These are phyloP conservation scores for Tonatia bakeri DNA, from an alignment of 2,113 vertebrate species.

Conservation along the genomic window DNA sequence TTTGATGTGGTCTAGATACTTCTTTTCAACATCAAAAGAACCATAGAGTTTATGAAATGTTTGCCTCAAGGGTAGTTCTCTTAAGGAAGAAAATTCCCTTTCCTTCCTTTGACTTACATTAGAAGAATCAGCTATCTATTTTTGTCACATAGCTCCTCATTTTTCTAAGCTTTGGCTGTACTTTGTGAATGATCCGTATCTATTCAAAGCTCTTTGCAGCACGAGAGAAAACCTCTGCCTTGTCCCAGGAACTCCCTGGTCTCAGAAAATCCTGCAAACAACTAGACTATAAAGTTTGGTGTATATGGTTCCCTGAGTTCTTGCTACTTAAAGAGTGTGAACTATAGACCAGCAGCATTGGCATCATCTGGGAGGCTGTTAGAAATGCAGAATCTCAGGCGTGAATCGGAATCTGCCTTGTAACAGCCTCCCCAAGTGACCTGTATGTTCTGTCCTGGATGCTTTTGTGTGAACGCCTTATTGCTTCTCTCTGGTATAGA, in stretches of 20 bases:
- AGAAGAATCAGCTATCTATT: not conserved
- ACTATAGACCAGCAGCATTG: not conserved
- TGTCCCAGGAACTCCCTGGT: not conserved
- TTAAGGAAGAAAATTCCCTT: not conserved
- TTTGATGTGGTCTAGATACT: not conserved
- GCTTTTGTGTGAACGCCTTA: not conserved
- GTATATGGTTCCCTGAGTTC: not conserved
- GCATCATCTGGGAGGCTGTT: not conserved
- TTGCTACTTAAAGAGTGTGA: not conserved
- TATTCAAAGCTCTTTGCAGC: not conserved
- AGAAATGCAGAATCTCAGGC: not conserved
- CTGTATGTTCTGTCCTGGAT: not conserved
- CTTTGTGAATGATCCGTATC: not conserved
- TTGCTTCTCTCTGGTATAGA: not conserved
- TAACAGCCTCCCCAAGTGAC: not conserved
- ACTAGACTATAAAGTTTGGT: not conserved
- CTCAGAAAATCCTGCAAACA: not conserved
- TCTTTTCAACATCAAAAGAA: conserved; percentile 12
- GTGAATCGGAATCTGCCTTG: not conserved
- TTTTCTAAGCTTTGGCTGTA: not conserved
- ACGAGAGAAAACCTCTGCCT: not conserved
- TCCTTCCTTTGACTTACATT: not conserved
- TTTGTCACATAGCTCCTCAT: not conserved
- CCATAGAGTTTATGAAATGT: not conserved
- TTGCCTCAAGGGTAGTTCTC: not conserved